phyloP scores from a whole-genome alignment of 92 coral and sea anemone species.

The Phenganax subtilis region DNA sequence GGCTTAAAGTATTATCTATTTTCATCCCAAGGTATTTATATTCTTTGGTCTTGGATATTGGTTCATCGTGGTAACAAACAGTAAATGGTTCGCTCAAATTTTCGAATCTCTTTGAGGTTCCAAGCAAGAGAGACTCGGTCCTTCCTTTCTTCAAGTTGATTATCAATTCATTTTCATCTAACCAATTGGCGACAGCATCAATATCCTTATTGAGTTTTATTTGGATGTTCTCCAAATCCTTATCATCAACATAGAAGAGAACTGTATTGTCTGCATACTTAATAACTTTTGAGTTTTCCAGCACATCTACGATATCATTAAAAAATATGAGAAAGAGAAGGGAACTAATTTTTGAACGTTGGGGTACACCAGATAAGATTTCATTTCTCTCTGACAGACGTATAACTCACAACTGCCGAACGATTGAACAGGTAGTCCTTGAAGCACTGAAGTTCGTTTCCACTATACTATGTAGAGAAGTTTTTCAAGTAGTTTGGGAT shows the following conservation, averaged over 20 bases:
- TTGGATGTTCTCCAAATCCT: too few relatives aligned
- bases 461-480: neutral
- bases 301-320: too few relatives aligned
- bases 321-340: too few relatives aligned
- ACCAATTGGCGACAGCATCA: slow-evolving; percentile 22
- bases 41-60: neutral
- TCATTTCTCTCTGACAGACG: too few relatives aligned
- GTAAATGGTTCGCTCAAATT: slow-evolving; percentile 3
- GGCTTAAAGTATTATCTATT: neutral
- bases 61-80: neutral
- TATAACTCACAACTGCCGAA: neutral
- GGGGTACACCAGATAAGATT: too few relatives aligned
- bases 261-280: too few relatives aligned
- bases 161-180: slow-evolving; percentile 33
- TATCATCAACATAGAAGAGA: too few relatives aligned
- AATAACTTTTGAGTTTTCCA: too few relatives aligned
- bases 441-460: neutral
- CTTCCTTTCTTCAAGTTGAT: slow-evolving; percentile 13
- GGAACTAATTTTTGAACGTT: too few relatives aligned
- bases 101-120: neutral
- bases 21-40: slow-evolving; percentile 38
- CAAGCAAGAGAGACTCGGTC: slow-evolving; percentile 13
- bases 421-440: neutral
- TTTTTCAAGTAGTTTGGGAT: neutral
- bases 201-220: slow-evolving; percentile 30